These are phyloP conservation scores for Mythimna pallens DNA, from an alignment of 2,888 invertebrate genomes.

Conservation along the genomic window DNA sequence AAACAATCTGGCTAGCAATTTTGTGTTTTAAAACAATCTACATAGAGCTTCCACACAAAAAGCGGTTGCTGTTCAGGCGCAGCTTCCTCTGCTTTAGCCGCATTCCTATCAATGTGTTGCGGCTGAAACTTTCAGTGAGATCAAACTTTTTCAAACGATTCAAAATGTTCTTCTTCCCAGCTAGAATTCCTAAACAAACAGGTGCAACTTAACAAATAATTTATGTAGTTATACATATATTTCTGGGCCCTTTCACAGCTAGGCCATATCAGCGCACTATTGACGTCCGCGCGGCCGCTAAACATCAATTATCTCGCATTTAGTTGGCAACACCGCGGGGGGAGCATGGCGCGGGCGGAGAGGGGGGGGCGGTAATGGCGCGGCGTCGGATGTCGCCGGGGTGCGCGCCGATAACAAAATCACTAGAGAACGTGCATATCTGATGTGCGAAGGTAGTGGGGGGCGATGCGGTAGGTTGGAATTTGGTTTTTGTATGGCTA, in stretches of 20 bases:
- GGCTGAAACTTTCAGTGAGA: conserved; percentile 13
- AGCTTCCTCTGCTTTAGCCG: not conserved
- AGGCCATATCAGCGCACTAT: conserved; percentile 52
- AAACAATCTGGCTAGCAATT: conserved; percentile 14
- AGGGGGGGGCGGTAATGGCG: conserved; percentile 82
- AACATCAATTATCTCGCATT: conserved; percentile 67
- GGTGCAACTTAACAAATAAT: not conserved
- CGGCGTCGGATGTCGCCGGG: conserved; percentile 89
- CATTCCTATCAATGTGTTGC: conserved; percentile 13
- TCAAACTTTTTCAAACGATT: not conserved
- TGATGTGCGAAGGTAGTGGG: conserved; percentile 58
- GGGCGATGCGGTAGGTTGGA: conserved; percentile 67
- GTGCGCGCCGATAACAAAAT: conserved; percentile 89
- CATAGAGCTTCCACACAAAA: not conserved
- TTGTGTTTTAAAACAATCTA: conserved; percentile 19
- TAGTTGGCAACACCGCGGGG: conserved; percentile 66
- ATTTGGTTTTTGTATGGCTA: not conserved
- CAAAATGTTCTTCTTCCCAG: not conserved
- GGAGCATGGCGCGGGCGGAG: conserved; percentile 69
- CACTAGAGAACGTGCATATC: conserved; percentile 84
- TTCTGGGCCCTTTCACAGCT: not conserved
- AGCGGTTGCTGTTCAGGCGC: not conserved
- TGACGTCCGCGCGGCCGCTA: conserved; percentile 61
- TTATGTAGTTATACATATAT: not conserved
- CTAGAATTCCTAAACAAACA: not conserved